Conservation (phyloP, 2,888 invertebrate species). For the Cephus spinipes region DNA sequence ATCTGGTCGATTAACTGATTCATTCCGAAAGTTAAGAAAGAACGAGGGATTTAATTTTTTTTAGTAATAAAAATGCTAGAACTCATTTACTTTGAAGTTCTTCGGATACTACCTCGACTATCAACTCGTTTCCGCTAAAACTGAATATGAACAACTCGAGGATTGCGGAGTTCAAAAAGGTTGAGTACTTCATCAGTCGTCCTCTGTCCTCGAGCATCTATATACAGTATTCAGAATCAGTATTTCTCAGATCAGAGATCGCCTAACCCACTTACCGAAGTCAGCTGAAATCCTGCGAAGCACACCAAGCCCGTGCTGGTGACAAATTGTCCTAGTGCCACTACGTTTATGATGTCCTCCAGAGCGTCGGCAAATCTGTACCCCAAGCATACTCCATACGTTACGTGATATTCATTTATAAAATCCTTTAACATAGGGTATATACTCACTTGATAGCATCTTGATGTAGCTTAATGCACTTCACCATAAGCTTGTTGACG, state of each 20-base stretch:
- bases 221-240: constrained; percentile 11
- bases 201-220: constrained; percentile 47
- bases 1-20: background rate
- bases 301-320: constrained; percentile 55
- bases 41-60: background rate
- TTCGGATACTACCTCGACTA: constrained; percentile 43
- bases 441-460: constrained; percentile 48
- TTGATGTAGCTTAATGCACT: constrained; percentile 50
- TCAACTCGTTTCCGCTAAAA: constrained; percentile 52
- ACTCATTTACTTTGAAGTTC: background rate
- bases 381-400: constrained; percentile 1
- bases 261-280: constrained; percentile 40
- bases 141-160: constrained; percentile 57
- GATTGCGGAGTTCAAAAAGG: constrained; percentile 50
- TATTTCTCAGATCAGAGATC: background rate
- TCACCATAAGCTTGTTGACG: constrained; percentile 19
- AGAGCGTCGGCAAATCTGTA: constrained; percentile 54
- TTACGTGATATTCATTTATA: background rate
- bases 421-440: background rate
- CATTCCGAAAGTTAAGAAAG: background rate
- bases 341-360: constrained; percentile 49
- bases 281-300: constrained; percentile 56
- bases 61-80: background rate
- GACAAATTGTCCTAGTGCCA: constrained; percentile 55
- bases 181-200: constrained; percentile 46